Base-by-base conservation (phyloP, 30 jellyfish, hydroid and myxozoan genomes). In the Nemopilema nomurai region DNA sequence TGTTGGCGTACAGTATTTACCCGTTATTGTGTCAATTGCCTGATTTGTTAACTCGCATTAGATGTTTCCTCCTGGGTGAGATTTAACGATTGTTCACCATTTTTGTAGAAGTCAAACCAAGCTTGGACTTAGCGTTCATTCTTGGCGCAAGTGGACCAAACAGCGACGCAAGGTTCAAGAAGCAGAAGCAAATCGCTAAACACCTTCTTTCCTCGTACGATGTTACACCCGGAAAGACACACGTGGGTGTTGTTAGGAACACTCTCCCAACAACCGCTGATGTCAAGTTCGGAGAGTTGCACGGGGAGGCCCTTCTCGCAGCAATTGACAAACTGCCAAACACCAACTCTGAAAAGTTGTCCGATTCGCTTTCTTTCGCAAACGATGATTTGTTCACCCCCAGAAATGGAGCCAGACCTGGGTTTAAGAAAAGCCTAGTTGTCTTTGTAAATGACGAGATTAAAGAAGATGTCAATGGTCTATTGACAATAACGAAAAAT, bases 381-480 rank as follows among this genome's bases (percentile, higher is more conserved):
- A 79, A 63, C 67, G 88, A 72, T 18, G 68, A 70, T 0, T 65
- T 81, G 75, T 92, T 87, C 79, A 74, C 90, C 18, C 31, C 57
- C 18, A 31, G 32, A 29, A 89, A 89, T 78, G 97, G 97, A 9
- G 99, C 97, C 0, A 73, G 99, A 28, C 87, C 82, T 0, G 92
- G 91, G 28, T 86, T 83, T 23, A 92, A 80, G 65, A 94, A 86
- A 84, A 72, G 96, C 53, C 86, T 94, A 8, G 92, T 94, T 30
- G 90, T 89, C 19, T 94, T 94, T 65, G 90, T 90, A 51, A 83
- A 94, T 81, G 87, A 77, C 30, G 71, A 74, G 16, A 26, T 89
- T 23, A 32, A 82, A 25, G 80, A 78, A 28, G 94, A 81, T 70
- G 51, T 20, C 19, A 50, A 67, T 0, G 97, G 87, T 20, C 31